Percentiles rank a stretch among this genome's conserved stretches.
These are phyloP conservation scores for Oreonectes daqikongensis DNA, from an alignment of 2,797 vertebrate genomes.

Conservation along the genomic window DNA sequence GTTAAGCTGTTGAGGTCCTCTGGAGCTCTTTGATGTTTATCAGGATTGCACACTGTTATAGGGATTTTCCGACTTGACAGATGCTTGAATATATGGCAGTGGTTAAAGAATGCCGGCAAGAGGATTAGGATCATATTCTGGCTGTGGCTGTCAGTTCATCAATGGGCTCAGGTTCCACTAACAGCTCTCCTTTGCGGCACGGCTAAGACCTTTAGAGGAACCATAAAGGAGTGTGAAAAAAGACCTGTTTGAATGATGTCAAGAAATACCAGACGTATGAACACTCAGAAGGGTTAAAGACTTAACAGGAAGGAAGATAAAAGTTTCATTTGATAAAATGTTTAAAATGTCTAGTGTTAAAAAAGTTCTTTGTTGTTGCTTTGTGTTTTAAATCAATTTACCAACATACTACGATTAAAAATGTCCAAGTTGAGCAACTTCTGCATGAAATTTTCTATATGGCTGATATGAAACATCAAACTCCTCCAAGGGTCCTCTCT, in stretches of 20 bases:
- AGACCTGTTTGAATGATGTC: constrained; percentile 77
- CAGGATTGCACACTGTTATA: constrained; percentile 85
- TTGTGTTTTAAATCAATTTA: neutral
- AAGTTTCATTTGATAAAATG: too few relatives aligned
- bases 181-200: constrained; percentile 83
- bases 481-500: constrained; percentile 36
- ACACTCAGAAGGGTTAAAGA: neutral
- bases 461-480: neutral
- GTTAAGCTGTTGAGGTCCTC: constrained; percentile 87
- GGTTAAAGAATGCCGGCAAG: constrained; percentile 89
- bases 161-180: constrained; percentile 92
- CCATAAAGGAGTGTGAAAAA: constrained; percentile 71
- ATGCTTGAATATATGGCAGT: constrained; percentile 85
- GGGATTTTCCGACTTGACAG: constrained; percentile 89
- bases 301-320: too few relatives aligned
- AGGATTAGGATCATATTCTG: constrained; percentile 98
- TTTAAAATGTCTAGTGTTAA: too few relatives aligned
- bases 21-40: constrained; percentile 93
- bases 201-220: constrained; percentile 81
- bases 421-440: neutral
- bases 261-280: constrained; percentile 58
- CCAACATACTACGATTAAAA: neutral
- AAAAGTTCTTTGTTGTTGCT: too few relatives aligned
- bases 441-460: neutral
- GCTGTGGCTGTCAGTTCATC: constrained; percentile 87